Conservation (phyloP, 2,113 vertebrate species). For the Telmatochromis brachygnathus region DNA sequence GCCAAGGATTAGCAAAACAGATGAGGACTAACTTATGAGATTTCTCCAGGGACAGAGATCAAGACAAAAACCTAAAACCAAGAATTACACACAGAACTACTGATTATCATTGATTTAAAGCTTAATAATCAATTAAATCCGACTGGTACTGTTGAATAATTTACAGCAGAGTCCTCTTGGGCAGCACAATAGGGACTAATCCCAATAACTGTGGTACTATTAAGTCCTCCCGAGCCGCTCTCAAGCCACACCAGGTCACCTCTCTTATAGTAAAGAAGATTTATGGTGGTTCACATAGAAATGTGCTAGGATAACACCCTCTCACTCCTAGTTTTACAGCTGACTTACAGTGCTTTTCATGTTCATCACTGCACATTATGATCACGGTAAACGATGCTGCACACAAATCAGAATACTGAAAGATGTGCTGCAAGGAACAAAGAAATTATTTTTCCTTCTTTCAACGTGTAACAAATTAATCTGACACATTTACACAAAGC, state of each 20-base stretch:
- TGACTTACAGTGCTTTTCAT: constrained; percentile 24
- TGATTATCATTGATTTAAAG: constrained; percentile 54
- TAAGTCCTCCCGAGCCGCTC: constrained; percentile 9
- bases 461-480: background rate
- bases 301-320: constrained; percentile 14
- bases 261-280: constrained; percentile 39
- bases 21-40: constrained; percentile 22
- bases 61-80: constrained; percentile 26
- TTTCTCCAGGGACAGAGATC: constrained; percentile 34
- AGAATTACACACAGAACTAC: constrained; percentile 39
- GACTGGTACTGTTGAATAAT: constrained; percentile 24
- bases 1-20: constrained; percentile 38
- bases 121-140: constrained; percentile 59
- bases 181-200: constrained; percentile 15
- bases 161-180: background rate
- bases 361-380: constrained; percentile 18
- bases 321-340: constrained; percentile 13
- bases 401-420: constrained; percentile 21
- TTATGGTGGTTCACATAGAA: constrained; percentile 21
- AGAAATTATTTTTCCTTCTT: constrained; percentile 26
- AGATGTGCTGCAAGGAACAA: constrained; percentile 18
- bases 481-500: constrained; percentile 4
- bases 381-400: background rate
- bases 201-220: background rate
- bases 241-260: background rate